Base-by-base conservation (phyloP, 2,113 vertebrate genomes). In the Dermatemys mawii region DNA sequence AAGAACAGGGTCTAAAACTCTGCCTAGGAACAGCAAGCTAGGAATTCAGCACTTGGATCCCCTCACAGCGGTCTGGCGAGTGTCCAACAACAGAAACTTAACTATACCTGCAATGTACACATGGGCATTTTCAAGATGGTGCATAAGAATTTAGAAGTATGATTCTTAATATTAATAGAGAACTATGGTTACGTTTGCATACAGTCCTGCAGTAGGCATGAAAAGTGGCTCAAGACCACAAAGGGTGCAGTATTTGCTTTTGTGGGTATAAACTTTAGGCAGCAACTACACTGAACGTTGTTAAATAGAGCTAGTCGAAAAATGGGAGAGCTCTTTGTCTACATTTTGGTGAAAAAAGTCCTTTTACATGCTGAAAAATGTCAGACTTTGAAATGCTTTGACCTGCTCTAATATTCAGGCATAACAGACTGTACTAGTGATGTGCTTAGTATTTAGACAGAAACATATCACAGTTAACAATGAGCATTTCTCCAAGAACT, bases 231-330 rank as follows among this genome's bases (percentile, higher is more conserved):
- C 4, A 55, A 22, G 27, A 29, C 85, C 79, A 24, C 17, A 83
- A 87, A 10, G 55, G 41, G 22, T 83, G 73, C 81, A 81, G 79
- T 91, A 86, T 46, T 94, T 90, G n/a, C 44, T 79, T 41, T 78
- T 12, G 17, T 38, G 38, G 3, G 54, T 29, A 12, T 60, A 67
- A 89, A 10, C 35, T 93, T 90, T 63, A 90, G 51, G 49, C 2
- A 84, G 51, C n/a, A 90, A 70, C 92, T 14, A 67, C 8, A 78
- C 13, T 0, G 0, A 57, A 5, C 0, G 1, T 12, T 84, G 6
- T 4, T 51, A 1, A 0, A 9, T 6, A 1, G 0, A 75, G 27
- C 53, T 26, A 67, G 21, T 35, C 10, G 81, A 60, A 86, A 92
- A 70, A 16, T 46, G 48, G 6, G 84, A 91, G 76, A 44, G 5